Base-by-base conservation (phyloP, 2,888 invertebrate species). In the Copidosoma aretas region DNA sequence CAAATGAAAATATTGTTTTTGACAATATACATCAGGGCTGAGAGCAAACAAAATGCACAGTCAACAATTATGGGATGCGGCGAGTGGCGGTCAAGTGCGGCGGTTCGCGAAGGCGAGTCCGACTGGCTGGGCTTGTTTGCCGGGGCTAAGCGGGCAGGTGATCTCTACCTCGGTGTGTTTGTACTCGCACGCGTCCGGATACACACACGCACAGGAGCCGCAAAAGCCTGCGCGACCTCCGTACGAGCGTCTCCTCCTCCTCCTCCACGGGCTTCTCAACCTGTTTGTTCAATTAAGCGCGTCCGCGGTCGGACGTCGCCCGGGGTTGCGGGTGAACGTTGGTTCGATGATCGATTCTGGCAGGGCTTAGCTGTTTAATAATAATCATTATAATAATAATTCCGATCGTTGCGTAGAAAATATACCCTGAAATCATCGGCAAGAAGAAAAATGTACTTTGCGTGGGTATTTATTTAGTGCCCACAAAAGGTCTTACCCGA, bases 281-380 rank as follows among this genome's bases (percentile, higher is more conserved):
- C 1, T 59, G 43, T 52, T 57, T 57, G 56, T 56, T 22, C 32
- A 56, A 56, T 63, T 63, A 56, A 63, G 25, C 54, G 62, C 39
- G 46, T 54, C 19, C 12, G 43, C 24, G 46, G 22, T 46, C n/a
- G n/a, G 12, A n/a, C 39, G 25, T 15, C 12, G 12, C 1, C 1
- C 10, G n/a, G n/a, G n/a, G n/a, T n/a, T n/a, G 56, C n/a, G n/a
- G 25, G 32, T 17, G 39, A 56, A 25, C 10, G 41, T 14, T 14
- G 41, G 41, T 46, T 46, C 43, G 12, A 46, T 15, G 43, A 46
- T 46, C 1, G 15, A 14, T 14, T 41, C 41, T 8, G 14, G 41
- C 41, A 41, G 14, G 41, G 8, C 41, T 41, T 14, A 14, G n/a
- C n/a, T n/a, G n/a, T n/a, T n/a, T n/a, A n/a, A n/a, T n/a, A n/a